Evolutionary conservation across 1,140 invertebrate genomes (phyloP).

Genomic region (Neotoxoptera formosana): DNA sequence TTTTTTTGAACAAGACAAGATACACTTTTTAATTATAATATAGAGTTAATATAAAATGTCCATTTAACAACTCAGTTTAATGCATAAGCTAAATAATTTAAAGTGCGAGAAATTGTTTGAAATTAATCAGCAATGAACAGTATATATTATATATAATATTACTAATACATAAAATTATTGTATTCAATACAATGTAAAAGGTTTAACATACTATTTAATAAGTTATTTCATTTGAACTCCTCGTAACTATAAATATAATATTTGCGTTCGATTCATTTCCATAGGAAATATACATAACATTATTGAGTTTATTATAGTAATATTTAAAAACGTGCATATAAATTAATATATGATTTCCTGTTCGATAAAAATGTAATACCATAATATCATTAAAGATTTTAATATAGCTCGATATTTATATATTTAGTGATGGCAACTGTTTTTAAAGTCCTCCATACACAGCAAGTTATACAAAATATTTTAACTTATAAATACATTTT

Average conservation of each 20-base stretch:
- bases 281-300: neutral
- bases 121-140: too few relatives aligned
- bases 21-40: too few relatives aligned
- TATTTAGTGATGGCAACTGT: neutral
- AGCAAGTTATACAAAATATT: neutral
- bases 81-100: neutral
- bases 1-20: too few relatives aligned
- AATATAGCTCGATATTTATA: neutral
- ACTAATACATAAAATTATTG: neutral
- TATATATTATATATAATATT: neutral
- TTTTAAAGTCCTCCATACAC: neutral
- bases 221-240: neutral
- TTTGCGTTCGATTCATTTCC: neutral
- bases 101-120: too few relatives aligned
- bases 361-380: too few relatives aligned
- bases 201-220: neutral
- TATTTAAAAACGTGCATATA: neutral
- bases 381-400: too few relatives aligned
- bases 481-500: neutral
- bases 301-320: neutral
- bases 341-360: neutral
- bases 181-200: neutral
- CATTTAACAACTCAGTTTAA: neutral
- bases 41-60: neutral
- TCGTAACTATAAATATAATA: neutral